Percentiles rank a stretch among this genome's conserved stretches.
Conservation (phyloP, 1,140 invertebrate species). For the Venturia canescens region DNA sequence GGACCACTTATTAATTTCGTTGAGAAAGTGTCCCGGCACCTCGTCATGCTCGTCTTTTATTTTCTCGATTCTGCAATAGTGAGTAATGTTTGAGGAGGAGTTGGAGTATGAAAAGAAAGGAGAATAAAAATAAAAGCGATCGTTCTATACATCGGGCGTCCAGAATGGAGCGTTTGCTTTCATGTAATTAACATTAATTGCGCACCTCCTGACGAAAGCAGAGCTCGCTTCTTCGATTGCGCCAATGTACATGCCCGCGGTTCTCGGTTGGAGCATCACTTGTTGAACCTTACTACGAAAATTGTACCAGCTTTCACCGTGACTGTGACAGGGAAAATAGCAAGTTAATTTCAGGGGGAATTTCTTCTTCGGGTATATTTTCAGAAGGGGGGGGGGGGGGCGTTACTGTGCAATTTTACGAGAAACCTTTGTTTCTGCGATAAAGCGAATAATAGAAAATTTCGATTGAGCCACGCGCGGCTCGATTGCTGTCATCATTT, state of each 20-base stretch:
- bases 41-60: slow-evolving; percentile 83
- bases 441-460: too few relatives aligned
- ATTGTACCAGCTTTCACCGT: slow-evolving; percentile 88
- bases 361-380: neutral
- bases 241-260: slow-evolving; percentile 84
- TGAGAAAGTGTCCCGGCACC: slow-evolving; percentile 86
- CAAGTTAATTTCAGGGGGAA: slow-evolving; percentile 34
- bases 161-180: neutral
- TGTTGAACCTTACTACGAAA: slow-evolving; percentile 91
- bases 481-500: neutral
- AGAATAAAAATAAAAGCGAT: neutral
- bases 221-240: slow-evolving; percentile 85
- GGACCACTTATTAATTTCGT: slow-evolving; percentile 92
- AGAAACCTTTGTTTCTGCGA: neutral
- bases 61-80: slow-evolving; percentile 81
- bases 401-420: neutral
- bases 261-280: slow-evolving; percentile 87
- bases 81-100: too few relatives aligned
- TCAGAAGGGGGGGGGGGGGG: neutral
- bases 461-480: too few relatives aligned
- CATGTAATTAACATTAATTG: slow-evolving; percentile 37
- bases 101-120: slow-evolving; percentile 11
- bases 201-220: slow-evolving; percentile 84
- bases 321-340: slow-evolving; percentile 77
- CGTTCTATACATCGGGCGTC: neutral